Conservation (phyloP, 2,888 invertebrate species). For the Leucophenga montana region DNA sequence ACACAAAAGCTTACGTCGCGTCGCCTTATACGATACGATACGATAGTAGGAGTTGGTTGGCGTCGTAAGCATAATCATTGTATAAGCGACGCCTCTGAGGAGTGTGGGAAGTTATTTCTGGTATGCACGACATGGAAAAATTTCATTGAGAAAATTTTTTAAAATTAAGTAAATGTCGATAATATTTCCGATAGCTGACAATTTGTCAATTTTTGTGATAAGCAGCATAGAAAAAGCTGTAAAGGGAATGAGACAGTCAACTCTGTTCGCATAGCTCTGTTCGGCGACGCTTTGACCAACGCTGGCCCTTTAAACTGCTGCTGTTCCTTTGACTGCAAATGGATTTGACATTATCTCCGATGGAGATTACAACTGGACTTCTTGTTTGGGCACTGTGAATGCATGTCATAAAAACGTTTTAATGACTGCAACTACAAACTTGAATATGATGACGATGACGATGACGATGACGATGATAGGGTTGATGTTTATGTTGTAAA, state of each 20-base stretch:
- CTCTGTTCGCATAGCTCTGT: too few relatives aligned
- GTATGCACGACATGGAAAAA: too few relatives aligned
- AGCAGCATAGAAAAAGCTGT: conserved; percentile 39
- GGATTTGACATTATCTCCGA: conserved; percentile 64
- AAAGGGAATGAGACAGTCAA: too few relatives aligned
- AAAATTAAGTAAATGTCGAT: conserved; percentile 50
- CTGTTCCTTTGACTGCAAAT: conserved; percentile 22
- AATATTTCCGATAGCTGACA: conserved; percentile 47
- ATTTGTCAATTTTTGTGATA: conserved; percentile 47
- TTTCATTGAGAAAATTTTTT: too few relatives aligned
- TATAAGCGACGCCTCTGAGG: too few relatives aligned
- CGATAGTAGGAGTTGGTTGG: too few relatives aligned
- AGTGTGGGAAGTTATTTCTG: too few relatives aligned
- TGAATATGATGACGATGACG: not conserved
- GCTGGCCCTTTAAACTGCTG: not conserved
- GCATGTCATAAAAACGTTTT: conserved; percentile 58
- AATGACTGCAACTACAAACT: too few relatives aligned
- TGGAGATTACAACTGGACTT: conserved; percentile 63
- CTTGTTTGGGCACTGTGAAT: conserved; percentile 54
- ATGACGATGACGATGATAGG: not conserved
- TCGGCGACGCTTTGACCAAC: not conserved
- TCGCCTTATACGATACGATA: too few relatives aligned
- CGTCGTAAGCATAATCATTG: too few relatives aligned
- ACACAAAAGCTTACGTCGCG: too few relatives aligned
- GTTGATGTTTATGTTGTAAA: too few relatives aligned